These are phyloP conservation scores for Pseudomyrmex flavicornis DNA, from an alignment of 1,140 invertebrate species.

Conservation along the genomic window DNA sequence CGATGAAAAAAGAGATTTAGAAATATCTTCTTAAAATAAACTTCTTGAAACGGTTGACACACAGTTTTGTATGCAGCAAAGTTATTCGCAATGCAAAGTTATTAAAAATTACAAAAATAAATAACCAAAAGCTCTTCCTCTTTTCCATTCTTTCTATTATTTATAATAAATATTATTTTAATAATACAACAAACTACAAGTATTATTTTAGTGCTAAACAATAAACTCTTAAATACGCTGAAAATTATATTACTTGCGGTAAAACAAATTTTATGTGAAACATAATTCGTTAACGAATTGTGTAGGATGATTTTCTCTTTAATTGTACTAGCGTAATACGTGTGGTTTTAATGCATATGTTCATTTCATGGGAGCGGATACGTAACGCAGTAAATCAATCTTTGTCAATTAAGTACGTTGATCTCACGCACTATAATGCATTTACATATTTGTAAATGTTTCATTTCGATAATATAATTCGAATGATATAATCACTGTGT, in stretches of 20 bases:
- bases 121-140: too few relatives aligned
- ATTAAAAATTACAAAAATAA: too few relatives aligned
- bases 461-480: background rate
- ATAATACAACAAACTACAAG: background rate
- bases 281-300: background rate
- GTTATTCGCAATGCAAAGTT: too few relatives aligned
- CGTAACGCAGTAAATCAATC: constrained; percentile 7
- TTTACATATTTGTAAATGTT: background rate
- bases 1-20: background rate
- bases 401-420: constrained; percentile 23
- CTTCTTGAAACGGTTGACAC: too few relatives aligned
- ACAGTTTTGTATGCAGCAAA: too few relatives aligned
- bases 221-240: too few relatives aligned
- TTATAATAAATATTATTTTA: constrained; percentile 13
- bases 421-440: background rate
- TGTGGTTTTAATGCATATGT: background rate
- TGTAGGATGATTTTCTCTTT: background rate
- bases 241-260: too few relatives aligned
- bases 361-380: constrained; percentile 20
- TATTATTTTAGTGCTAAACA: too few relatives aligned
- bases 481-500: background rate
- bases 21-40: constrained; percentile 1
- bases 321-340: background rate
- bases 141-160: background rate
- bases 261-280: background rate